These are phyloP conservation scores for Esox masquinongy DNA, from an alignment of 2,797 vertebrate genomes.

Conservation along the genomic window DNA sequence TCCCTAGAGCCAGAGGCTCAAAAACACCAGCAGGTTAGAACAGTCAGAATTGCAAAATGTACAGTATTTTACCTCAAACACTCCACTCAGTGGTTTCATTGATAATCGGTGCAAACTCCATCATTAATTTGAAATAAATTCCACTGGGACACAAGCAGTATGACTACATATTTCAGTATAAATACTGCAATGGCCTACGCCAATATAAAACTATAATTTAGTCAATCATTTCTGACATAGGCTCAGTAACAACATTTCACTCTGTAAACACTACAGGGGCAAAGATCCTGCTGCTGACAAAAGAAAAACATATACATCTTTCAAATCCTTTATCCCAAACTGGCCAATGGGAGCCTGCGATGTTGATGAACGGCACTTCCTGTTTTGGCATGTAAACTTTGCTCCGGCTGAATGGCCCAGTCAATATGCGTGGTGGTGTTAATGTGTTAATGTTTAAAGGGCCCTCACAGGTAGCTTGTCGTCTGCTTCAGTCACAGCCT, in stretches of 20 bases:
- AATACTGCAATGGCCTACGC: neutral
- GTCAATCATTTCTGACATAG: neutral
- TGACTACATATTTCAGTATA: neutral
- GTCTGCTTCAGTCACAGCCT: conserved; percentile 64
- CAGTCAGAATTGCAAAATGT: neutral
- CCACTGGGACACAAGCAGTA: neutral
- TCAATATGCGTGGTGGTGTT: neutral
- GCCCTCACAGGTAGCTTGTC: conserved; percentile 85
- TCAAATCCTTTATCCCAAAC: neutral
- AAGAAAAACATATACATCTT: neutral
- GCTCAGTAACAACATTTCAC: neutral
- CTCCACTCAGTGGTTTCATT: neutral
- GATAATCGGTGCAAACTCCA: neutral
- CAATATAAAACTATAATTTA: neutral
- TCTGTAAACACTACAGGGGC: neutral
- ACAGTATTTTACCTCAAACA: neutral
- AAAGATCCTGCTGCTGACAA: neutral
- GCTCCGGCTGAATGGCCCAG: neutral
- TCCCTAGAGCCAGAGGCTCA: conserved; percentile 18
- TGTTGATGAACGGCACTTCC: neutral
- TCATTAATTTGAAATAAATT: neutral
- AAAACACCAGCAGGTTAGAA: neutral
- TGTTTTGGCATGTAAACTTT: conserved; percentile 2
- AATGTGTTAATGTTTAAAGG: neutral
- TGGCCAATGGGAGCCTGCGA: neutral